These are phyloP conservation scores for Macrophya alboannulata DNA, from an alignment of 2,888 invertebrate genomes.

Conservation along the genomic window DNA sequence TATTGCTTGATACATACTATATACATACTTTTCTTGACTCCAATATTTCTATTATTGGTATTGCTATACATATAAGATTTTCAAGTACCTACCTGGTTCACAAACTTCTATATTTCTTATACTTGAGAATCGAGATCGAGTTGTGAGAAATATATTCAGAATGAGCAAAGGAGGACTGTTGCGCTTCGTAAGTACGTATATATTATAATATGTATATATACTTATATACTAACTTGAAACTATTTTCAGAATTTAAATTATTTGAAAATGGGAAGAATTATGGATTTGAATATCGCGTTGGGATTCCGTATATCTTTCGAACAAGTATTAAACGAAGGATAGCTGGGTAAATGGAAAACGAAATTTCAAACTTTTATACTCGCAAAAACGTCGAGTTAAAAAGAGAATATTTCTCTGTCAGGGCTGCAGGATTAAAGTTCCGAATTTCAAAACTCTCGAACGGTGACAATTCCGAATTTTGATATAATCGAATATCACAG, in stretches of 20 bases:
- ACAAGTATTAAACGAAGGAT: background rate
- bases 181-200: background rate
- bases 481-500: too few relatives aligned
- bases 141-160: background rate
- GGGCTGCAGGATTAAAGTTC: too few relatives aligned
- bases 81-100: background rate
- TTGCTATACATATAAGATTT: background rate
- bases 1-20: background rate
- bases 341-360: background rate
- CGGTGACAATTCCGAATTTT: too few relatives aligned
- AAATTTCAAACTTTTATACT: background rate
- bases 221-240: background rate
- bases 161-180: background rate
- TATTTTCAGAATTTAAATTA: background rate
- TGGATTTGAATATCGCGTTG: too few relatives aligned
- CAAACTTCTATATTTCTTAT: slow-evolving; percentile 1
- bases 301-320: background rate
- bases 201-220: too few relatives aligned
- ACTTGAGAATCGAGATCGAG: background rate
- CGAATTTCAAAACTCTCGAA: too few relatives aligned
- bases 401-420: background rate
- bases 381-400: background rate
- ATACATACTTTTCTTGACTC: slow-evolving; percentile 11
- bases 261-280: too few relatives aligned
- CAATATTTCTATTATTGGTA: slow-evolving; percentile 40